Percentiles rank a stretch among this genome's conserved stretches.
Conservation (phyloP, 2,113 vertebrate genomes). For the Addax nasomaculatus region DNA sequence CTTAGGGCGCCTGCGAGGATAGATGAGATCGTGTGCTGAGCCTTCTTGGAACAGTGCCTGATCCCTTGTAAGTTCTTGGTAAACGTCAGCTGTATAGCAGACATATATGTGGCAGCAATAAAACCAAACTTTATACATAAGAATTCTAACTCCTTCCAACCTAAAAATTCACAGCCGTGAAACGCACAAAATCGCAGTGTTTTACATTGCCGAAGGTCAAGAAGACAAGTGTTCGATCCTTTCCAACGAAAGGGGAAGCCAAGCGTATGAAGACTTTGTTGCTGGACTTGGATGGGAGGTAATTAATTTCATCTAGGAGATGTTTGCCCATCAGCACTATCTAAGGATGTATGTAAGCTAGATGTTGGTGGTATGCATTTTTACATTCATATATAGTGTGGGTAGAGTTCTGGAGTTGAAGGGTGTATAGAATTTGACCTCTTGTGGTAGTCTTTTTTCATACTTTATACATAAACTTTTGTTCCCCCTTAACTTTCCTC, state of each 20-base stretch:
- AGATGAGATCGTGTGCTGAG: background rate
- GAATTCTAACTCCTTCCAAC: constrained; percentile 42
- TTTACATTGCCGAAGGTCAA: constrained; percentile 97
- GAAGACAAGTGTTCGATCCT: constrained; percentile 98
- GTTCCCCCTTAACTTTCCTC: background rate
- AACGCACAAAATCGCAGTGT: constrained; percentile 98
- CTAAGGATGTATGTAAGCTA: background rate
- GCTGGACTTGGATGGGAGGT: constrained; percentile 99
- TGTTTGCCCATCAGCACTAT: background rate
- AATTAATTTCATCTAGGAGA: constrained; percentile 42
- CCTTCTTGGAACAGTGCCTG: background rate
- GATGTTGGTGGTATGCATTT: background rate
- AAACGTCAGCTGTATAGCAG: background rate
- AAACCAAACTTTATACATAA: background rate
- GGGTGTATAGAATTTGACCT: background rate
- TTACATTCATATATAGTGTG: background rate
- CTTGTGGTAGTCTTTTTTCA: background rate
- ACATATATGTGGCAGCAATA: background rate
- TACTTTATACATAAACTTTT: background rate
- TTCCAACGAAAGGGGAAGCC: constrained; percentile 93
- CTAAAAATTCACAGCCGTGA: constrained; percentile 86
- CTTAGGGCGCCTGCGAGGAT: background rate
- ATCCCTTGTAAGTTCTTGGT: background rate
- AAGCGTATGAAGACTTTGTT: constrained; percentile 96
- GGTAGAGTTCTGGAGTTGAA: background rate